phyloP scores from a whole-genome alignment of 2,113 vertebrate species.

The Marcusenius ussheri region DNA sequence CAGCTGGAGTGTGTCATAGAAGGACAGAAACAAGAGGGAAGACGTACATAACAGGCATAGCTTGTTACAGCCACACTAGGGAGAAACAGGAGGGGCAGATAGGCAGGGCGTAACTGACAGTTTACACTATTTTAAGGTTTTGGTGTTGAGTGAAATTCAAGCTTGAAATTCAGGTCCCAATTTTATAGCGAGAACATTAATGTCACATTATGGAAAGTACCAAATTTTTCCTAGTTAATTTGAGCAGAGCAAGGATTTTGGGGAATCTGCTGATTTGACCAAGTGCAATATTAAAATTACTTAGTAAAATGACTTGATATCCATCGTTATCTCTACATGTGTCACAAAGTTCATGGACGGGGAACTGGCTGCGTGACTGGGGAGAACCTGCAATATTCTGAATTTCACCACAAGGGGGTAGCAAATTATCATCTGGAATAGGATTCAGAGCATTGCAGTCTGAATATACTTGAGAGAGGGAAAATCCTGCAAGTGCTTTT shows the following conservation, averaged over 20 bases:
- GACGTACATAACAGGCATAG: too few relatives aligned
- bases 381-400: background rate
- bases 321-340: background rate
- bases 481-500: background rate
- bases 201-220: background rate
- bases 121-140: background rate
- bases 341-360: background rate
- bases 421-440: background rate
- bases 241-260: background rate
- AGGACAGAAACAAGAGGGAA: background rate
- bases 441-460: background rate
- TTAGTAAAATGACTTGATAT: background rate
- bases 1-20: background rate
- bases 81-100: too few relatives aligned
- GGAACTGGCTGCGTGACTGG: background rate
- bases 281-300: background rate
- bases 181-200: background rate
- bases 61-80: too few relatives aligned
- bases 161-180: background rate
- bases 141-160: background rate
- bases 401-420: constrained; percentile 4
- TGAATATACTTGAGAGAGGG: background rate
- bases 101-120: too few relatives aligned
- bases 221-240: background rate
- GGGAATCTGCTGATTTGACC: background rate